A percentile compares a stretch with the other conserved stretches of the same genome.
Evolutionary conservation across 2,797 vertebrate genomes (phyloP).

Genomic region (Hapalemur alaotrensis): DNA sequence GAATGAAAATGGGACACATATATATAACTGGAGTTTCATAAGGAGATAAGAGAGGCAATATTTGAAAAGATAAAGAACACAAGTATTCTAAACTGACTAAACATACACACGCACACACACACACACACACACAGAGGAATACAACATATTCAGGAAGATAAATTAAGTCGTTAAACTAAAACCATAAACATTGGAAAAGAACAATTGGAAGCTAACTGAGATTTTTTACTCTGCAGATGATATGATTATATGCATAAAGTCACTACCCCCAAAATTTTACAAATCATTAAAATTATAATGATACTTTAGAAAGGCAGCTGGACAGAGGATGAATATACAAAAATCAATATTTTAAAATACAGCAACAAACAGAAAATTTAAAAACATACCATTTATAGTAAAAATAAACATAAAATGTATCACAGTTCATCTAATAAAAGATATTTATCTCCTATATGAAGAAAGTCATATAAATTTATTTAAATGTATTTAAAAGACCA

Average conservation of each 20-base stretch:
- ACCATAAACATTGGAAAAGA: not conserved
- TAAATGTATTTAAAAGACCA: not conserved
- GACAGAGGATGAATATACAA: not conserved
- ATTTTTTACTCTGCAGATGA: not conserved
- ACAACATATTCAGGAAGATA: not conserved
- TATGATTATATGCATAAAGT: not conserved
- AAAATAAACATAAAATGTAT: not conserved
- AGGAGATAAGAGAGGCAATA: not conserved
- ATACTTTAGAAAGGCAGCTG: not conserved
- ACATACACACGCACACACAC: no score
- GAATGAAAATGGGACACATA: not conserved
- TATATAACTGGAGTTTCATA: not conserved
- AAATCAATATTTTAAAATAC: not conserved
- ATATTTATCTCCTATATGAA: not conserved
- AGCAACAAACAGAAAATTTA: not conserved
- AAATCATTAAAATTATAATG: not conserved
- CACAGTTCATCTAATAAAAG: not conserved
- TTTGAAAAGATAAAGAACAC: not conserved
- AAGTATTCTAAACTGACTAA: not conserved
- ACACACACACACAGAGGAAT: not conserved
- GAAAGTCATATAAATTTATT: not conserved
- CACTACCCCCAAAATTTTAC: not conserved
- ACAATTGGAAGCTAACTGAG: not conserved
- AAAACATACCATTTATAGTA: not conserved
- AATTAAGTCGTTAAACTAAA: not conserved